Conservation (phyloP, 2,888 invertebrate species). For the Lepidocyrtoides sp. region DNA sequence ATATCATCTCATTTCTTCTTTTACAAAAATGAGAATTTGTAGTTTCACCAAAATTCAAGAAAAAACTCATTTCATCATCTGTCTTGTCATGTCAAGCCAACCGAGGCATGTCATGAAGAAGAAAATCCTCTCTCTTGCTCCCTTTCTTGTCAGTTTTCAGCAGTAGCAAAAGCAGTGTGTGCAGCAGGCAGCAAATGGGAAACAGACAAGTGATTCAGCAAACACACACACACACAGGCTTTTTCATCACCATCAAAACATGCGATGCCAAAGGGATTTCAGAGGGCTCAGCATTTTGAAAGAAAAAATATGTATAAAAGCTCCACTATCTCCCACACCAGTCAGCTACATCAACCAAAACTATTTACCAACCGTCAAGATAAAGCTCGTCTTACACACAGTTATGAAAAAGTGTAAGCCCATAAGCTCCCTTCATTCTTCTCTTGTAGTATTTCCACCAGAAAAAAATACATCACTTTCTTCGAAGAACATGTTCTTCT, state of each 20-base stretch:
- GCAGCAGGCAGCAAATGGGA: slow-evolving; percentile 43
- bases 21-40: slow-evolving; percentile 75
- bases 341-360: slow-evolving; percentile 45
- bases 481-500: slow-evolving; percentile 55
- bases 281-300: slow-evolving; percentile 75
- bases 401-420: slow-evolving; percentile 75
- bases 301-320: slow-evolving; percentile 64
- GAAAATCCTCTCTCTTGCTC: slow-evolving; percentile 57
- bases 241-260: slow-evolving; percentile 76
- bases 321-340: slow-evolving; percentile 71
- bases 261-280: slow-evolving; percentile 76
- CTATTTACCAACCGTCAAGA: slow-evolving; percentile 71
- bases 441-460: not conserved
- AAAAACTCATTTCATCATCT: slow-evolving; percentile 76
- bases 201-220: slow-evolving; percentile 64
- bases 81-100: slow-evolving; percentile 74
- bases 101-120: slow-evolving; percentile 66
- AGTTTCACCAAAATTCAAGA: slow-evolving; percentile 72
- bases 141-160: not conserved
- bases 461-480: slow-evolving; percentile 66
- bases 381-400: slow-evolving; percentile 64
- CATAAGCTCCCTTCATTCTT: slow-evolving; percentile 65
- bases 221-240: slow-evolving; percentile 55
- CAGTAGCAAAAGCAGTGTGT: not conserved
- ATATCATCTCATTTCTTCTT: slow-evolving; percentile 73